A percentile compares a stretch with the other conserved stretches of the same genome.
Evolutionary conservation across 2,888 invertebrate genomes (phyloP).

Genomic region (Drosophila paramelanica): DNA sequence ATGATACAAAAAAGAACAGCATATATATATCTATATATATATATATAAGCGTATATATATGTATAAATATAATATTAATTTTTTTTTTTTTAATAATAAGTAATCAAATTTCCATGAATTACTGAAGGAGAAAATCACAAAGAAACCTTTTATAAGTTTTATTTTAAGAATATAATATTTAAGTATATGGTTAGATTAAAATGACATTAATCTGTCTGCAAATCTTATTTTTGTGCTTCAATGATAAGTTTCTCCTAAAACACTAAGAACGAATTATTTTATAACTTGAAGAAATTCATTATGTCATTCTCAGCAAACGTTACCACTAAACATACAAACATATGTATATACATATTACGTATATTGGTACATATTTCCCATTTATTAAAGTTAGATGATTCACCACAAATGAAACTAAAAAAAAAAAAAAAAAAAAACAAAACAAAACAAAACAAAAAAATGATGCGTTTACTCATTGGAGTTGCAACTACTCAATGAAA

Average conservation of each 20-base stretch:
- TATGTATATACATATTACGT: constrained; percentile 56
- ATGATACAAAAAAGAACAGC: constrained; percentile 40
- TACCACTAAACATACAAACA: constrained; percentile 55
- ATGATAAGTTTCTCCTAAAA: constrained; percentile 72
- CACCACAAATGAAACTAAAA: constrained; percentile 62
- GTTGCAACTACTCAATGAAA: constrained; percentile 63
- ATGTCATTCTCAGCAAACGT: constrained; percentile 50
- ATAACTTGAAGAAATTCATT: constrained; percentile 45
- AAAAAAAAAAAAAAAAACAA: constrained; percentile 22
- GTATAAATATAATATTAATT: constrained; percentile 50
- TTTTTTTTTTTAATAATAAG: constrained; percentile 73
- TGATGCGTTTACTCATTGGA: constrained; percentile 70
- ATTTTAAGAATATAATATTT: constrained; percentile 68
- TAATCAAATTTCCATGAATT: constrained; percentile 79
- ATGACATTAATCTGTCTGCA: constrained; percentile 67
- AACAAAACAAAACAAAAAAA: constrained; percentile 7
- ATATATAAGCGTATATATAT: constrained; percentile 30
- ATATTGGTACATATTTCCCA: constrained; percentile 62
- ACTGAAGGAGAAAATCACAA: constrained; percentile 80
- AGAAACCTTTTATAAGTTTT: constrained; percentile 78
- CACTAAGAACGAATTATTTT: constrained; percentile 58
- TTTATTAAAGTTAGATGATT: constrained; percentile 77
- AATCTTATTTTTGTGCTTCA: constrained; percentile 77
- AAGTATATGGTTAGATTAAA: constrained; percentile 73
- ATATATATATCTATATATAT: constrained; percentile 19